phyloP scores from a whole-genome alignment of 2,888 invertebrate genomes.

The Melolontha melolontha region DNA sequence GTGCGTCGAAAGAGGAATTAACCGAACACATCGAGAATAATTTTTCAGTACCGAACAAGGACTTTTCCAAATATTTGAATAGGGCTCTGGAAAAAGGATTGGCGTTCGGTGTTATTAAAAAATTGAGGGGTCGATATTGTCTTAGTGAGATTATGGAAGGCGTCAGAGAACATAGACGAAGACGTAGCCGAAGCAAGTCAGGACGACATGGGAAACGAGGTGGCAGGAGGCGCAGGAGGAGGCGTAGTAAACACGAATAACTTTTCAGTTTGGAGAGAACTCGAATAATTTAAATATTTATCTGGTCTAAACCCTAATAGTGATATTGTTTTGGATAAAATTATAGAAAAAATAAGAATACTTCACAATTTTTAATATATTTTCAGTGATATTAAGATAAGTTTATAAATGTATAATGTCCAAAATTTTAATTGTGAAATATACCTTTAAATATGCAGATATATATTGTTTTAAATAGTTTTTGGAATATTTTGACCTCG shows the following conservation, averaged over 20 bases:
- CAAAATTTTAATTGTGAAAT: too few relatives aligned
- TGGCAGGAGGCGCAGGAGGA: conserved; percentile 11
- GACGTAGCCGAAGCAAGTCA: conserved; percentile 5
- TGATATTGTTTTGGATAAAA: too few relatives aligned
- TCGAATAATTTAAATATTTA: too few relatives aligned
- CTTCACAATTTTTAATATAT: conserved; percentile 5
- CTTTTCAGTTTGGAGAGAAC: too few relatives aligned
- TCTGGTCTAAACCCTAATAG: too few relatives aligned
- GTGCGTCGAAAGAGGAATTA: conserved; percentile 52
- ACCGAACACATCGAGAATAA: conserved; percentile 51
- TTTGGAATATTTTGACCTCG: too few relatives aligned
- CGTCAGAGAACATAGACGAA: conserved; percentile 10
- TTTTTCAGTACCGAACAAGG: conserved; percentile 50
- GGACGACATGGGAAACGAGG: not conserved
- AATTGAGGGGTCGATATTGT: conserved; percentile 47
- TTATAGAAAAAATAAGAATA: not conserved
- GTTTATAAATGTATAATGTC: too few relatives aligned
- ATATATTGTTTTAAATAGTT: too few relatives aligned
- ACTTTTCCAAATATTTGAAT: conserved; percentile 49
- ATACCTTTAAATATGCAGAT: too few relatives aligned
- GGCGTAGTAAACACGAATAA: not conserved
- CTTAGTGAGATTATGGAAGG: conserved; percentile 42
- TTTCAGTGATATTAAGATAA: not conserved
- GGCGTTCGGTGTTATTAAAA: conserved; percentile 53
- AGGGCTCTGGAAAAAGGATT: conserved; percentile 52